Base-by-base conservation (phyloP, 2,797 vertebrate species). In the Myotis findleyi region DNA sequence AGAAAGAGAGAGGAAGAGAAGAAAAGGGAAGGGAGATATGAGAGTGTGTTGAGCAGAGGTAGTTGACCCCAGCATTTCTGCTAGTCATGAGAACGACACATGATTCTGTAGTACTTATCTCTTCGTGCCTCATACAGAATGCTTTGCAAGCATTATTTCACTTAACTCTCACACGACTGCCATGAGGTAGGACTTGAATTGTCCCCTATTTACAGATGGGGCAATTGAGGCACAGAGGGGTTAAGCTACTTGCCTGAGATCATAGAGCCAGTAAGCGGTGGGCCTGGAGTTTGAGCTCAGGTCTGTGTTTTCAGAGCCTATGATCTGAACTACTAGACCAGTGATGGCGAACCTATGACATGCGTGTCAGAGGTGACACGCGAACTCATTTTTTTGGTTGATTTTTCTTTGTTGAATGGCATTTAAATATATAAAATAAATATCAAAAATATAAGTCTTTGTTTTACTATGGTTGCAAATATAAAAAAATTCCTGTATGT, bases 261-360 rank as follows among this genome's bases (percentile, higher is more conserved):
- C 21, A 6, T 5, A 7, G 0, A 20, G 51, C 51, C 44, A 13
- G 77, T 3, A 8, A 16, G 47, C 0, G 3, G 44, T 7, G 3
- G 7, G 0, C n/a, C 73, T n/a, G 68, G 66, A 25, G 41, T 10
- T 30, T 16, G 69, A 36, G 69, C 21, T 12, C 5, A 10, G 36
- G 33, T 44, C 30, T 89, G 68, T 44, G 21, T 36, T 76, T 77
- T 51, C 18, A 62, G 23, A 93, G 21, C 27, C 8, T 44, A 1
- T 0, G 55, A n/a, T n/a, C 16, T 36, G 36, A 82, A 47, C 41
- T 11, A 6, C 5, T 2, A 14, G 49, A 8, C 33, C 41, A 44
- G 41, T 9, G 41, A 44, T 44, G 41, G 41, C 8, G 41, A 44
- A 44, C 41, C 8, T 44, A 44, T 44, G 41, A 44, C 41, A 44